Evolutionary conservation across 2,113 vertebrate species (phyloP).

Genomic region (Dinomys branickii): DNA sequence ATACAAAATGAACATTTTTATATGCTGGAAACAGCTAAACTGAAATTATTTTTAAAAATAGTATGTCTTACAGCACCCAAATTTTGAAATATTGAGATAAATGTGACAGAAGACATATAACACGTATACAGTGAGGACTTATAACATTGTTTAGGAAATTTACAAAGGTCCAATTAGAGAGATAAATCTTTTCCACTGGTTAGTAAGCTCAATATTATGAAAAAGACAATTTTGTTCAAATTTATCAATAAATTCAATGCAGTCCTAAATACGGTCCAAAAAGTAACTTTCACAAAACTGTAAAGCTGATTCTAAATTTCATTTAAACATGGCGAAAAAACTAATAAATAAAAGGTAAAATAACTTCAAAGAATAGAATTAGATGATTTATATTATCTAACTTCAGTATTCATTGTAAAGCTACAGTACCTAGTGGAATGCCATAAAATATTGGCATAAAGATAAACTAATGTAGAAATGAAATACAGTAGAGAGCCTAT

Average conservation of each 20-base stretch:
- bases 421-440: background rate
- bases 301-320: background rate
- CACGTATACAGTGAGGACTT: background rate
- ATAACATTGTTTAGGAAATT: background rate
- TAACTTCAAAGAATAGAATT: background rate
- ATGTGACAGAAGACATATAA: background rate
- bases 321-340: background rate
- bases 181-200: background rate
- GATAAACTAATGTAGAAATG: background rate
- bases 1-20: background rate
- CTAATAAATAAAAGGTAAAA: background rate
- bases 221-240: background rate
- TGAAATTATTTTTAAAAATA: background rate
- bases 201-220: background rate
- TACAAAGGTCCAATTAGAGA: background rate
- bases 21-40: background rate
- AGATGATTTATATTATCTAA: background rate
- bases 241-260: background rate
- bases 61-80: background rate
- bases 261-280: background rate
- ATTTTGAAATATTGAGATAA: background rate
- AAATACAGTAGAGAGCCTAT: background rate
- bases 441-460: background rate
- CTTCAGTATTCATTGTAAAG: background rate
- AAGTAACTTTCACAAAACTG: background rate